Conservation (phyloP, 2,113 vertebrate species). For the Stictonetta naevosa region DNA sequence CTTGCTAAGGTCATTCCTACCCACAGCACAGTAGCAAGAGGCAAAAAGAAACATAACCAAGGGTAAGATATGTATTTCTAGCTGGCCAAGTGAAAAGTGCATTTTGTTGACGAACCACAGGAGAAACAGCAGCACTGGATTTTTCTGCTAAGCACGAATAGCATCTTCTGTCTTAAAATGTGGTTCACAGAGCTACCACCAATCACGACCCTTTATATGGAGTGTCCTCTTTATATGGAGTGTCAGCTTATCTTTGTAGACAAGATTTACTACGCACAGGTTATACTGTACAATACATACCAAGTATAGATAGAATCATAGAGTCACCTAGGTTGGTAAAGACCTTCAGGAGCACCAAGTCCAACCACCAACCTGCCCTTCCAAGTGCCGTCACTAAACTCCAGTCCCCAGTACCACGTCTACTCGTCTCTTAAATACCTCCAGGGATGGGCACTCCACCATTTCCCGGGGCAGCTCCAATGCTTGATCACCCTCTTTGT, state of each 20-base stretch:
- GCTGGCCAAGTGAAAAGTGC: not conserved
- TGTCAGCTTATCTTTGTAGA: not conserved
- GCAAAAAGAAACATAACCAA: not conserved
- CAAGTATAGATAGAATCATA: not conserved
- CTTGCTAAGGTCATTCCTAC: not conserved
- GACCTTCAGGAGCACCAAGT: not conserved
- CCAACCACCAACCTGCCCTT: not conserved
- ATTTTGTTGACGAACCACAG: not conserved
- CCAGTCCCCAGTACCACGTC: not conserved
- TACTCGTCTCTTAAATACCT: not conserved
- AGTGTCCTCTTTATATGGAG: not conserved
- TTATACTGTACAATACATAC: not conserved
- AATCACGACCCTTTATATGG: fast-evolving
- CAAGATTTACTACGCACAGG: not conserved
- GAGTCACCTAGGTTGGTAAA: not conserved
- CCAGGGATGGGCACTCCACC: not conserved
- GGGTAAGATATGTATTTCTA: fast-evolving
- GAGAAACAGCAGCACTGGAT: not conserved
- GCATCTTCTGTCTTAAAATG: not conserved
- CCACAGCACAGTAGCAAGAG: not conserved
- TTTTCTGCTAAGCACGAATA: not conserved
- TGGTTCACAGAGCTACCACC: not conserved
- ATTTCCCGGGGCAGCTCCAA: not conserved
- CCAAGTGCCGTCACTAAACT: not conserved
- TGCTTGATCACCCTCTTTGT: too few relatives aligned